Percentiles rank a stretch among this genome's conserved stretches.
Conservation (phyloP, 2,888 invertebrate genomes). For the Mesopsocus fuscifrons region DNA sequence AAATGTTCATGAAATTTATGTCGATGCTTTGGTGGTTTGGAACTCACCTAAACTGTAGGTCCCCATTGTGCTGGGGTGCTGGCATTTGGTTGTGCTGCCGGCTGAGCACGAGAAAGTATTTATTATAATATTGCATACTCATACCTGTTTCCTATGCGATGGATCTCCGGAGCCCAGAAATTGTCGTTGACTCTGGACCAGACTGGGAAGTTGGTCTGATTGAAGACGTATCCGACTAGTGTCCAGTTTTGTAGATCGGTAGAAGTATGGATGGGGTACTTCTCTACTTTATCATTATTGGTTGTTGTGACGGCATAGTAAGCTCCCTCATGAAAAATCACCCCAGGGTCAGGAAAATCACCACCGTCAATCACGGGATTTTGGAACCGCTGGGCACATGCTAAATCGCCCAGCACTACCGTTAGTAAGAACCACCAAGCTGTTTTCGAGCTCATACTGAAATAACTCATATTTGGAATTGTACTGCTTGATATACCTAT, state of each 20-base stretch:
- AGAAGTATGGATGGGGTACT: not conserved
- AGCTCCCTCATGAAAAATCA: not conserved
- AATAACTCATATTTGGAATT: too few relatives aligned
- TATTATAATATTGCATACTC: too few relatives aligned
- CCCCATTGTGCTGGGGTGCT: too few relatives aligned
- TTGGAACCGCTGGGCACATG: not conserved
- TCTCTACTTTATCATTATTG: not conserved
- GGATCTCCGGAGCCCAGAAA: not conserved
- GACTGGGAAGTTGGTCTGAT: not conserved
- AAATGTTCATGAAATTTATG: too few relatives aligned
- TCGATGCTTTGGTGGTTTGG: too few relatives aligned
- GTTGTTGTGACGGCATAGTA: not conserved
- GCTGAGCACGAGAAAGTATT: too few relatives aligned
- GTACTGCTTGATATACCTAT: too few relatives aligned
- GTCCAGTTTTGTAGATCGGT: not conserved
- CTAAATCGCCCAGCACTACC: too few relatives aligned
- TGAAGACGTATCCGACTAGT: not conserved
- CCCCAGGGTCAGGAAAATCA: not conserved
- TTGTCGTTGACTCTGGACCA: not conserved
- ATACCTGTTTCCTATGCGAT: not conserved
- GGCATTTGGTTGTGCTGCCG: too few relatives aligned
- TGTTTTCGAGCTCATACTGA: too few relatives aligned
- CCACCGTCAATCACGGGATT: not conserved
- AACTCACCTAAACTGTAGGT: too few relatives aligned
- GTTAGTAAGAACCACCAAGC: too few relatives aligned